Evolutionary conservation across 2,888 invertebrate genomes (phyloP).

Genomic region (Leptopterna dolabrata): DNA sequence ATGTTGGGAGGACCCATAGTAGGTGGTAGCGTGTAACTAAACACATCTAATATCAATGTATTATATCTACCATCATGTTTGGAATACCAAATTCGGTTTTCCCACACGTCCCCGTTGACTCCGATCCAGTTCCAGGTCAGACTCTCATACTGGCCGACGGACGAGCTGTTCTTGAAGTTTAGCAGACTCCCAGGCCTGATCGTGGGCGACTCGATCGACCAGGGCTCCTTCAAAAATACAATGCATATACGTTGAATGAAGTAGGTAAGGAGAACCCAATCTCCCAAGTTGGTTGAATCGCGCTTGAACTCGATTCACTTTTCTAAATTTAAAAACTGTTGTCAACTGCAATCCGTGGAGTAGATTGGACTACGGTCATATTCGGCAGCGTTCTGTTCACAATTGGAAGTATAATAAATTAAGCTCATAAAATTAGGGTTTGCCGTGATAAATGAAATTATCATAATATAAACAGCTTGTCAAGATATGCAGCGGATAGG

Average conservation of each 20-base stretch:
- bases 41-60: not conserved
- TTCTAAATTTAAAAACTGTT: not conserved
- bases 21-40: too few relatives aligned
- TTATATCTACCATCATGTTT: not conserved
- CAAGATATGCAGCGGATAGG: too few relatives aligned
- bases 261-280: too few relatives aligned
- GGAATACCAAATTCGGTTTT: conserved; percentile 10
- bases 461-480: too few relatives aligned
- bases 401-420: too few relatives aligned
- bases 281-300: too few relatives aligned
- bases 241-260: not conserved
- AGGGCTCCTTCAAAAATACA: conserved; percentile 23
- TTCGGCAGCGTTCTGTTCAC: too few relatives aligned
- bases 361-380: too few relatives aligned
- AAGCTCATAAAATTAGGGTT: too few relatives aligned
- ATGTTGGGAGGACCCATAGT: too few relatives aligned
- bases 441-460: too few relatives aligned
- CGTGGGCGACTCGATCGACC: conserved; percentile 33
- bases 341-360: too few relatives aligned
- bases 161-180: conserved; percentile 26
- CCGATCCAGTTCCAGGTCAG: conserved; percentile 41
- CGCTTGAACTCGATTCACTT: not conserved
- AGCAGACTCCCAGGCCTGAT: conserved; percentile 5
- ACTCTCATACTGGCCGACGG: conserved; percentile 1
- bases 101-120: conserved; percentile 28